These are phyloP conservation scores for Podilymbus podiceps DNA, from an alignment of 2,113 vertebrate genomes.

Conservation along the genomic window DNA sequence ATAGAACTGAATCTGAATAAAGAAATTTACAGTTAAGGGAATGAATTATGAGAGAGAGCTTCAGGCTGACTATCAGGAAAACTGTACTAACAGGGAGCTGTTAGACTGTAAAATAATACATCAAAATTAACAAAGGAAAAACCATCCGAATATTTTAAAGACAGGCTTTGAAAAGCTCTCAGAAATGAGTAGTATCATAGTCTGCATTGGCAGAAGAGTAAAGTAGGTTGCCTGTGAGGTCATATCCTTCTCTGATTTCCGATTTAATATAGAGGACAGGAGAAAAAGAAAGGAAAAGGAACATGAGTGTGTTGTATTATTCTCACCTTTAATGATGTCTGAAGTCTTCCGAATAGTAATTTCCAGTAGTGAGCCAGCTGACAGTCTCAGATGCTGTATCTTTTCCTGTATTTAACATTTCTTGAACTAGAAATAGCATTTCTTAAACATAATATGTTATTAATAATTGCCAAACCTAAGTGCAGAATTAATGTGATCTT, in stretches of 20 bases:
- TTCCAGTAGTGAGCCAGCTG: constrained; percentile 2
- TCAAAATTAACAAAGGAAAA: constrained; percentile 49
- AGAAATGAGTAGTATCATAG: neutral
- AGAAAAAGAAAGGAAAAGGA: constrained; percentile 9
- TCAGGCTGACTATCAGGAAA: constrained; percentile 52
- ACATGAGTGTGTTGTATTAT: constrained; percentile 25
- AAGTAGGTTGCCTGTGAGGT: constrained; percentile 30
- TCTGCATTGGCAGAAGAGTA: neutral
- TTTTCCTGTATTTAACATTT: constrained; percentile 21
- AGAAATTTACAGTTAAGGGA: constrained; percentile 60
- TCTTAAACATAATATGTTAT: constrained; percentile 5
- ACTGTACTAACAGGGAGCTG: constrained; percentile 26
- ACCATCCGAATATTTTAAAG: constrained; percentile 23
- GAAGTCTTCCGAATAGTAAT: neutral
- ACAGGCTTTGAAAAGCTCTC: constrained; percentile 14
- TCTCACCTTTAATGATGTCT: constrained; percentile 22
- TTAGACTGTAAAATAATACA: constrained; percentile 49
- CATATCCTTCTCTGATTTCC: constrained; percentile 16
- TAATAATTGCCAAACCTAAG: constrained; percentile 39
- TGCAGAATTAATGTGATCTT: neutral
- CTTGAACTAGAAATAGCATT: constrained; percentile 50
- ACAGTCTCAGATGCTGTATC: neutral
- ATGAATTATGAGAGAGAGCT: constrained; percentile 57
- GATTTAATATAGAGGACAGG: neutral
- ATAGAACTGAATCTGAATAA: constrained; percentile 58